phyloP scores from a whole-genome alignment of 2,113 vertebrate genomes.

The Empidonax traillii region DNA sequence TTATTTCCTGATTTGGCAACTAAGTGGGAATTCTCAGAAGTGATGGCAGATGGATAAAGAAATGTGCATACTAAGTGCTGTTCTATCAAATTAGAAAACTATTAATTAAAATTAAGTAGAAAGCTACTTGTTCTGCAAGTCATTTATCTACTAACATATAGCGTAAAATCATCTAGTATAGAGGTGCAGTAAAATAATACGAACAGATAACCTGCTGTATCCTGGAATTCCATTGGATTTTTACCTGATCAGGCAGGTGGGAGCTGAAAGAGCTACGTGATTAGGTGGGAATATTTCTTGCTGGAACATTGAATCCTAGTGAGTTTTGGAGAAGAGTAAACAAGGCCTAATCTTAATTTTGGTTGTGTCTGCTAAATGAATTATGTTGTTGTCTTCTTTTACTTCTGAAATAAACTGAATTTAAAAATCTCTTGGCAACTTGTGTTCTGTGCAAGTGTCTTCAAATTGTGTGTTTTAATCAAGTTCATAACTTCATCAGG shows the following conservation, averaged over 20 bases:
- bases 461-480: background rate
- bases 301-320: background rate
- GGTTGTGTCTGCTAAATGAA: background rate
- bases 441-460: background rate
- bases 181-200: background rate
- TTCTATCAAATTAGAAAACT: background rate
- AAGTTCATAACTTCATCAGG: background rate
- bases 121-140: background rate
- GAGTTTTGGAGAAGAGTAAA: background rate
- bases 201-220: background rate
- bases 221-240: background rate
- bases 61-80: background rate
- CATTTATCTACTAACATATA: background rate
- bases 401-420: slow-evolving; percentile 36
- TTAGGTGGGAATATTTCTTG: background rate
- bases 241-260: background rate
- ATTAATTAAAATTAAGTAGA: background rate
- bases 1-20: background rate
- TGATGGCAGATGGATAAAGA: background rate
- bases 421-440: background rate
- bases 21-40: background rate
- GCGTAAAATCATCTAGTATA: background rate
- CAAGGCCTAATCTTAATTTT: background rate
- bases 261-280: background rate
- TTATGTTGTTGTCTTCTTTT: background rate